Conservation (phyloP, 1,140 invertebrate genomes). For the Bombyx mori region DNA sequence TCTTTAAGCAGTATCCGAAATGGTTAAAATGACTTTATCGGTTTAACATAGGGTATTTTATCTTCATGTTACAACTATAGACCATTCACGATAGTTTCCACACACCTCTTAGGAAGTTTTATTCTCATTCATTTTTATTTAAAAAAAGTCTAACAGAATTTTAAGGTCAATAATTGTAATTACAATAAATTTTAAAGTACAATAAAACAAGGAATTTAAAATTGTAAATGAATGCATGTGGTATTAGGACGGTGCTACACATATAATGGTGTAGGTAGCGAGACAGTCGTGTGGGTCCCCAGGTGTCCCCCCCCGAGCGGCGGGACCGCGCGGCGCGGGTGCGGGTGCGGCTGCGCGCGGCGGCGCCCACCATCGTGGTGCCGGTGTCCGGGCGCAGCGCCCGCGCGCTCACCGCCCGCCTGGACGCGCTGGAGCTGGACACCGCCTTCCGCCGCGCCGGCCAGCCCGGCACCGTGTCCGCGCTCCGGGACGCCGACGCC, state of each 20-base stretch:
- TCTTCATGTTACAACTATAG: too few species aligned
- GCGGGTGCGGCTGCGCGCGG: conserved; percentile 76
- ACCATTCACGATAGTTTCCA: too few species aligned
- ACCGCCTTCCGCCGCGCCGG: conserved; percentile 81
- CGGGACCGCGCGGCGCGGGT: conserved; percentile 63
- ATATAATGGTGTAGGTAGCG: not conserved
- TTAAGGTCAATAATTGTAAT: too few species aligned
- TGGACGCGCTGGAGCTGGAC: conserved; percentile 84
- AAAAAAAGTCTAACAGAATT: too few species aligned
- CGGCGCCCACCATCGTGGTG: conserved; percentile 88
- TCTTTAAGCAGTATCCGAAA: too few species aligned
- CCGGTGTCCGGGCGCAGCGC: conserved; percentile 87
- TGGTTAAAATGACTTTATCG: too few species aligned
- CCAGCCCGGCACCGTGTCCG: conserved; percentile 72
- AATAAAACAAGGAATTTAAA: too few species aligned
- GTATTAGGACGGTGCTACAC: not conserved
- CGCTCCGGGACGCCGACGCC: conserved; percentile 30
- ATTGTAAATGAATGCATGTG: too few species aligned
- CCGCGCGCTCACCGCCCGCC: conserved; percentile 84
- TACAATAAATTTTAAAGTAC: too few species aligned
- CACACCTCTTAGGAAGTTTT: too few species aligned
- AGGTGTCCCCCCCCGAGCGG: conserved; percentile 67
- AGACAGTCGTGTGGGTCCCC: conserved; percentile 26
- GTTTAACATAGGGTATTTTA: too few species aligned
- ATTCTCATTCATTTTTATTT: too few species aligned